A percentile compares a stretch with the other conserved stretches of the same genome.
Conservation (phyloP, 53 echinoderm and acorn worm genomes). For the Actinopyga echinites region DNA sequence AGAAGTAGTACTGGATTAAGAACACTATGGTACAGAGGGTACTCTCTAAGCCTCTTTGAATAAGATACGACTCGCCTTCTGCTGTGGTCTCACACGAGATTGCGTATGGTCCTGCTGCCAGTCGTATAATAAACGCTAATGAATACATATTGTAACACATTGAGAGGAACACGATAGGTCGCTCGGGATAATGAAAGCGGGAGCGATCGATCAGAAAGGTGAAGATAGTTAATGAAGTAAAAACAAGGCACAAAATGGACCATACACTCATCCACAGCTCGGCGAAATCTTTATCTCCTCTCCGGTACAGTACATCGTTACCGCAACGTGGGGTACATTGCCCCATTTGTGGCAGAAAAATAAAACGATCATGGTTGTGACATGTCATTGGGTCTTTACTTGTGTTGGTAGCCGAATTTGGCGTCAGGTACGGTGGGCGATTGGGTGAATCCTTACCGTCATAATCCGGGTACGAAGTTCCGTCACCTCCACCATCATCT, state of each 20-base stretch:
- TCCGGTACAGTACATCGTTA: conserved; percentile 83
- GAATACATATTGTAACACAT: conserved; percentile 98
- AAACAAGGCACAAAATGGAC: conserved; percentile 91
- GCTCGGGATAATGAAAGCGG: conserved; percentile 89
- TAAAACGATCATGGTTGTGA: conserved; percentile 72
- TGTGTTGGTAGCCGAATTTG: conserved; percentile 15
- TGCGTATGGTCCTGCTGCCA: conserved; percentile 71
- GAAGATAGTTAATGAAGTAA: conserved; percentile 83
- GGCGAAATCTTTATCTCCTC: conserved; percentile 85
- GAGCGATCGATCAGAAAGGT: conserved; percentile 92
- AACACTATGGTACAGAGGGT: conserved; percentile 94
- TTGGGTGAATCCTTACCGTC: background rate
- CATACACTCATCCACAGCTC: conserved; percentile 98
- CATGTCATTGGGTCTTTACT: conserved; percentile 35
- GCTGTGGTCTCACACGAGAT: conserved; percentile 82
- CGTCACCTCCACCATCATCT: conserved; percentile 29
- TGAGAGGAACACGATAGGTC: conserved; percentile 94
- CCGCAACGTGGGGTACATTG: conserved; percentile 87
- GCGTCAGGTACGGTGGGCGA: background rate
- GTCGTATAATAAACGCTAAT: conserved; percentile 80
- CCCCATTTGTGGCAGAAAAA: conserved; percentile 73
- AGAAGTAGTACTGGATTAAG: conserved; percentile 98
- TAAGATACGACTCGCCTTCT: conserved; percentile 66
- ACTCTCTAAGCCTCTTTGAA: conserved; percentile 91
- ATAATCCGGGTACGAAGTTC: background rate